Base-by-base conservation (phyloP, 1,140 invertebrate species). In the Phthorimaea operculella region DNA sequence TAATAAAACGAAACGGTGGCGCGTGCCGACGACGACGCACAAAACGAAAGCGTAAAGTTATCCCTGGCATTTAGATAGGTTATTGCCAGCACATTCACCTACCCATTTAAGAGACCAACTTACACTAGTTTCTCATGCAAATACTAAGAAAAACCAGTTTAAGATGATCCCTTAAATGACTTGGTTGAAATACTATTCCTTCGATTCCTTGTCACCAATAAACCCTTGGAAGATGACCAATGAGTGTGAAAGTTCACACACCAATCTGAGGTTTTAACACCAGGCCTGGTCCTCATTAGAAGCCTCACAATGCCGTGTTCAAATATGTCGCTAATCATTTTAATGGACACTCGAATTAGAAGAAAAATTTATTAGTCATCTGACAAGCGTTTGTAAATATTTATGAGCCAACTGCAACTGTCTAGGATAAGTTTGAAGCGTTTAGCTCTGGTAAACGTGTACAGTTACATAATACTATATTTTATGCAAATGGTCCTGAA, bases 241-340 rank as follows among this genome's bases (percentile, higher is more conserved):
- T 78, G 63, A 66, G 75, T 83, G 80, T 82, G 78, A 83, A 82
- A 82, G 79, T 83, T 83, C 79, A 83, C 80, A 82, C 77, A 76
- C 80, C 76, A 79, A 83, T 83, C 80, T 76, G 74, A 70, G 60
- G 72, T 83, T 83, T 83, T 83, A 82, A 80, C 80, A 83, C 79
- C 54, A 66, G 55, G 48, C 57, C 65, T 50, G 64, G 55, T 58
- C 64, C 75, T 77, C 78, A 81, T 83, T 81, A 83, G 70, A 55
- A 50, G 47, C 48, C 58, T 59, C 50, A 60, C 59, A 42, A 52
- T 56, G 51, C 21, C 60, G 62, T 59, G 63, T 66, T 39, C 57
- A 67, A 52, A 51, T 57, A 51, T 63, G 58, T 68, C 66, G 76
- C 74, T 81, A 81, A 79, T 73, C 66, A 76, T 78, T 79, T 79